These are phyloP conservation scores for Drosophila melanosoma DNA, from an alignment of 2,888 invertebrate species.

Conservation along the genomic window DNA sequence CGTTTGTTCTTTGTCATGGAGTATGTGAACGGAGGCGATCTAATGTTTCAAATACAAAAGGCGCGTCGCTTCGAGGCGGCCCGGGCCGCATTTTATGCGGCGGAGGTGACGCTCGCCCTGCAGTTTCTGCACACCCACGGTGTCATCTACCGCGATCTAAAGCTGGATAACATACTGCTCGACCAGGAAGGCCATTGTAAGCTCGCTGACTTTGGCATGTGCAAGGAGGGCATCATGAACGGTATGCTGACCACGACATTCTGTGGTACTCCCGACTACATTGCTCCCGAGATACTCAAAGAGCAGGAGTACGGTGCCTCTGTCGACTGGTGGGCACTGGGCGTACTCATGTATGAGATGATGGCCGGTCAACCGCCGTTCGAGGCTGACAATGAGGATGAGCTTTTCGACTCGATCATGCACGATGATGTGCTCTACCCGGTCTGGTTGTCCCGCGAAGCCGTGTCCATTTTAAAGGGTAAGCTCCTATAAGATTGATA, in stretches of 20 bases:
- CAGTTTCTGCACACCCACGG: conserved; percentile 98
- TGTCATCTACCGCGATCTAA: conserved; percentile 99
- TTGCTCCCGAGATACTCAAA: conserved; percentile 98
- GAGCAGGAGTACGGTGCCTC: conserved; percentile 96
- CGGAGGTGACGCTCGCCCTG: conserved; percentile 98
- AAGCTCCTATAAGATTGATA: not conserved
- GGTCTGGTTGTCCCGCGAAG: conserved; percentile 97
- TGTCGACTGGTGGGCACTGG: conserved; percentile 98
- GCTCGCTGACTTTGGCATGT: conserved; percentile 98
- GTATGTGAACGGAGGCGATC: conserved; percentile 99
- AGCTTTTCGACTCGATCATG: conserved; percentile 98
- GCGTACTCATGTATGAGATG: conserved; percentile 99
- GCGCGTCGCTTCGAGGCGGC: conserved; percentile 99
- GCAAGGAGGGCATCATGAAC: conserved; percentile 90
- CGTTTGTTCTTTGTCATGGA: conserved; percentile 99
- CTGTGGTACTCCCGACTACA: conserved; percentile 99
- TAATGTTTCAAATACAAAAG: conserved; percentile 99
- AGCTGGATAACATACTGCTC: conserved; percentile 98
- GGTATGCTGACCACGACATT: conserved; percentile 97
- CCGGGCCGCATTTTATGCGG: conserved; percentile 96
- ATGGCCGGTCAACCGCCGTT: conserved; percentile 99
- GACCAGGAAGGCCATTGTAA: conserved; percentile 98
- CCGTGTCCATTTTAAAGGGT: conserved; percentile 94
- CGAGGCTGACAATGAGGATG: conserved; percentile 99
- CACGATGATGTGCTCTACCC: conserved; percentile 99